Conservation (phyloP, 2,113 vertebrate species). For the Pandion haliaetus region DNA sequence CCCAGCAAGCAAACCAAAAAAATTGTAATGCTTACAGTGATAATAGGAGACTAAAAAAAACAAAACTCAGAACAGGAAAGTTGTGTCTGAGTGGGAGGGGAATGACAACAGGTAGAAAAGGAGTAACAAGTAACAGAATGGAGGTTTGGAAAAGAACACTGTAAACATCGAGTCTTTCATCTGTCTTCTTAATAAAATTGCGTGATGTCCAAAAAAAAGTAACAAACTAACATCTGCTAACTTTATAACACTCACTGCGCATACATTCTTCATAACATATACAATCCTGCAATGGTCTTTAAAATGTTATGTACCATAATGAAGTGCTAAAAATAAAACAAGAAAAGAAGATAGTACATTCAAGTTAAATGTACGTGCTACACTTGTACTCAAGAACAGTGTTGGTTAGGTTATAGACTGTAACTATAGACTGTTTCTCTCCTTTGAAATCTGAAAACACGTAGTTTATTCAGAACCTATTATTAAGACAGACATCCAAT, state of each 20-base stretch:
- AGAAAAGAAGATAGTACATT: neutral
- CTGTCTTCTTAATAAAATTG: neutral
- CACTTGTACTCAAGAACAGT: neutral
- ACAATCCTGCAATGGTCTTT: neutral
- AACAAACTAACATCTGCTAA: neutral
- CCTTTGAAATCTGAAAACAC: neutral
- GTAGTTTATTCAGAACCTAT: neutral
- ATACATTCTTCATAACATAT: neutral
- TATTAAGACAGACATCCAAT: neutral
- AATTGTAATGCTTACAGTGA: neutral
- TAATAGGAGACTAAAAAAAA: neutral
- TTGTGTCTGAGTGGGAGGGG: neutral
- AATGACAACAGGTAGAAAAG: neutral
- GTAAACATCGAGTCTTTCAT: neutral
- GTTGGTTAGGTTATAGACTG: neutral
- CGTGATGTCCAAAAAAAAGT: neutral
- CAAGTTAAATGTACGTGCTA: neutral
- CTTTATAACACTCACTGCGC: rapidly evolving
- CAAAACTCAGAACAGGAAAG: neutral
- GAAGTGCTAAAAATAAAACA: neutral
- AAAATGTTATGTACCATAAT: neutral
- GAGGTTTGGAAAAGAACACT: neutral
- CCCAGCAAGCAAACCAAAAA: neutral
- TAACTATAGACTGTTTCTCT: neutral
- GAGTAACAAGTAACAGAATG: neutral